A percentile compares a stretch with the other conserved stretches of the same genome.
Evolutionary conservation across 2,888 invertebrate species (phyloP).

Genomic region (Phortica magna): DNA sequence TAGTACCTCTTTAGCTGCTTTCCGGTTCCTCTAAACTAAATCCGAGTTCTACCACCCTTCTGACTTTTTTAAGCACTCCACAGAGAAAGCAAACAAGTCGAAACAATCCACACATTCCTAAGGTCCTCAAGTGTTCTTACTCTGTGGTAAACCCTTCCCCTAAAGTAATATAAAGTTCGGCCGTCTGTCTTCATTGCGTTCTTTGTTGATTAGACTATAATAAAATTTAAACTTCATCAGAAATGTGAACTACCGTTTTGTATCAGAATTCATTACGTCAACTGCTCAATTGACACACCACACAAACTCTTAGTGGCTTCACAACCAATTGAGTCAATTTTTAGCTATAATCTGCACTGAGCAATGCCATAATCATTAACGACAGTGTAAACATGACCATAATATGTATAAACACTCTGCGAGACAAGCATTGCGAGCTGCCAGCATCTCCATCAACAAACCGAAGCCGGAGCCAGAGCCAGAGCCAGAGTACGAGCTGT

Average conservation of each 20-base stretch:
- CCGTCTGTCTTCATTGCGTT: slow-evolving; percentile 93
- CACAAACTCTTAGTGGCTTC: neutral
- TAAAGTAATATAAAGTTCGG: slow-evolving; percentile 84
- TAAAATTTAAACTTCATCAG: too few relatives aligned
- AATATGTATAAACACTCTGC: slow-evolving; percentile 24
- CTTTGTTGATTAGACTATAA: slow-evolving; percentile 78
- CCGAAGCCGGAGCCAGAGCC: neutral
- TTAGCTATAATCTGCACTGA: neutral
- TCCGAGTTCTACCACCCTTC: slow-evolving; percentile 70
- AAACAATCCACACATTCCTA: slow-evolving; percentile 95
- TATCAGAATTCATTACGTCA: too few relatives aligned
- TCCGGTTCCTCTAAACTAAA: slow-evolving; percentile 79
- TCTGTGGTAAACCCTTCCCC: slow-evolving; percentile 90
- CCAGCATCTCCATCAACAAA: slow-evolving; percentile 24
- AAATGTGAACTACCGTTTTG: too few relatives aligned
- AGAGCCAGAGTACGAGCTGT: neutral
- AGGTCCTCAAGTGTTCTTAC: slow-evolving; percentile 98
- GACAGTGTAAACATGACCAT: slow-evolving; percentile 29
- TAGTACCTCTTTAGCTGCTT: slow-evolving; percentile 79
- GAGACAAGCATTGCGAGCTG: slow-evolving; percentile 9
- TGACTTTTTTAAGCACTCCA: slow-evolving; percentile 87
- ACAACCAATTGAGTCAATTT: neutral
- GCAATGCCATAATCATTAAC: slow-evolving; percentile 23
- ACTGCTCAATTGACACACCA: neutral
- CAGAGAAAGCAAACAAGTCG: slow-evolving; percentile 90